phyloP scores from a whole-genome alignment of 2,888 invertebrate genomes.

The Marasmarcha lunaedactyla region DNA sequence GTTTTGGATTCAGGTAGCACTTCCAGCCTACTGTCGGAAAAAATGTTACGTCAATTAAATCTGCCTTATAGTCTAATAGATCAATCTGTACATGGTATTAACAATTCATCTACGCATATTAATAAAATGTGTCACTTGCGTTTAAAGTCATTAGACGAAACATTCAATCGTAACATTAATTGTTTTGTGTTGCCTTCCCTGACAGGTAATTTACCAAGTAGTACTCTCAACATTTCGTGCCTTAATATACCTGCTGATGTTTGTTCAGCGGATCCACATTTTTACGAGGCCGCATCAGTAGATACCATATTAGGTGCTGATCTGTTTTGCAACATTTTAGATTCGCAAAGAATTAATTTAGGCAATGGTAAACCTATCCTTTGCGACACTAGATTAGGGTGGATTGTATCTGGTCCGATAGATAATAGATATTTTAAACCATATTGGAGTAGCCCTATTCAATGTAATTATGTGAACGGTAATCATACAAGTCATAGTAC shows the following conservation, averaged over 20 bases:
- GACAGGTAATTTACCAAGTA: slow-evolving; percentile 10
- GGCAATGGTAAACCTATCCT: slow-evolving; percentile 11
- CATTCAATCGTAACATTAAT: slow-evolving; percentile 3
- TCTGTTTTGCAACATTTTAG: slow-evolving; percentile 16
- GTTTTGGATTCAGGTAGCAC: slow-evolving; percentile 5
- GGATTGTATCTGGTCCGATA: slow-evolving; percentile 11
- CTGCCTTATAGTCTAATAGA: slow-evolving; percentile 5
- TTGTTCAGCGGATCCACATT: slow-evolving; percentile 15
- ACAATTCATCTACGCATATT: slow-evolving; percentile 8
- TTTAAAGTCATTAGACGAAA: slow-evolving; percentile 10
- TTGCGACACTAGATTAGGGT: slow-evolving; percentile 11
- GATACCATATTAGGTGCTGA: slow-evolving; percentile 19
- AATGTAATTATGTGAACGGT: not conserved
- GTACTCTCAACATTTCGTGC: slow-evolving; percentile 7
- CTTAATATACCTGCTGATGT: slow-evolving; percentile 15
- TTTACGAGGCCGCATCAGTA: slow-evolving; percentile 13
- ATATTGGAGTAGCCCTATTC: not conserved
- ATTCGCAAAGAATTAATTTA: slow-evolving; percentile 11
- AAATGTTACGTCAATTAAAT: slow-evolving; percentile 7
- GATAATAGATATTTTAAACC: not conserved
- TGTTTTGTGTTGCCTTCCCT: slow-evolving; percentile 17
- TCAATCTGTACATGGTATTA: slow-evolving; percentile 13
- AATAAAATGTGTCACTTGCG: slow-evolving; percentile 10
- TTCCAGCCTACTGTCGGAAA: slow-evolving; percentile 11
- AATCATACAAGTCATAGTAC: not conserved